Evolutionary conservation across 2,888 invertebrate genomes (phyloP), one percentile per base, ranked within the genome.

Genomic region (Agrotis ipsilon): DNA sequence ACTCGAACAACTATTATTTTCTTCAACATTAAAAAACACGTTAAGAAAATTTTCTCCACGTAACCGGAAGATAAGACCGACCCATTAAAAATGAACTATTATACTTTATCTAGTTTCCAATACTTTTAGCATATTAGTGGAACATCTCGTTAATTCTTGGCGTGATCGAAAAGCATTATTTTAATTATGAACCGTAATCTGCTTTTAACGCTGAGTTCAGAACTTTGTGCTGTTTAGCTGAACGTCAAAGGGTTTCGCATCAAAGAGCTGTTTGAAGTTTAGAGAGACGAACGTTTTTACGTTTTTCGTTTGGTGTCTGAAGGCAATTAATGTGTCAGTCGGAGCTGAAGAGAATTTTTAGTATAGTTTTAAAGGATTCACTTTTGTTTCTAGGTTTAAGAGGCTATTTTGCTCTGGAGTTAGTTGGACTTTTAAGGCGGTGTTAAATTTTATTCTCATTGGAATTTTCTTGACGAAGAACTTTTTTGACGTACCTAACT

Each of bases 151-250:
- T 78, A 63, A 66, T 59, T 59, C 51, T 62, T 32, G 43, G 24
- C 55, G 1, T 27, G 60, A 54, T 72, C 64, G 57, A 64, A 72
- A 75, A 51, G 70, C 86, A 84, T 87, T 39, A 86, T 88, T 91
- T 90, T 93, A 92, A 93, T 93, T 92, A 93, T 90, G 90, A 92
- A 92, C 92, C 88, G 89, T 91, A 92, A 93, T 92, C 92, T 89
- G 89, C 89, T 92, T 92, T 91, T 86, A 89, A 87, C 78, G 62
- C 79, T 68, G 78, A 84, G 81, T 81, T 65, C 78, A 72, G 85
- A 84, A 88, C 88, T 90, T 87, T 87, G 83, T 85, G 82, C 85
- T 85, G 74, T 87, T 89, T 87, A 87, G 87, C 78, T 72, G 80
- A 72, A 78, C 86, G 80, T 89, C 89, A 90, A 88, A 90, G 89